phyloP scores from a whole-genome alignment of 2,113 vertebrate species.

The Vicugna pacos region DNA sequence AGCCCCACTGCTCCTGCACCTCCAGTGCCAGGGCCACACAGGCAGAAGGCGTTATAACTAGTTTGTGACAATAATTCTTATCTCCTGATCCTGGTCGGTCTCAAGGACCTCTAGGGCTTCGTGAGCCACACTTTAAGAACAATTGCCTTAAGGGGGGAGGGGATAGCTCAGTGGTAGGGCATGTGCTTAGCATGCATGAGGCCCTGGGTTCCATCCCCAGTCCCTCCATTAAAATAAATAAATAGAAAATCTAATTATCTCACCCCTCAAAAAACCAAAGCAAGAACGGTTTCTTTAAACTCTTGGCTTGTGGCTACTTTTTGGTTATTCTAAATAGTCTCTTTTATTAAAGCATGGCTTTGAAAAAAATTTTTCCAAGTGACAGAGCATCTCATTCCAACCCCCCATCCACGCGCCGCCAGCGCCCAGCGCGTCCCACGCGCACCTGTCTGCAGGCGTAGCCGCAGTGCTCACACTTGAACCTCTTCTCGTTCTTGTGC shows the following conservation, averaged over 20 bases:
- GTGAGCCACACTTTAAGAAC: fast-evolving
- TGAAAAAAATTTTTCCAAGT: neutral
- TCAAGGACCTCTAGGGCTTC: neutral
- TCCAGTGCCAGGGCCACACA: fast-evolving
- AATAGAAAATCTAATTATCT: too few relatives aligned
- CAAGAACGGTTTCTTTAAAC: fast-evolving
- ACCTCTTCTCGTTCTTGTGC: conserved; percentile 78
- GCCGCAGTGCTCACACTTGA: conserved; percentile 78
- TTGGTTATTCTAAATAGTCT: neutral
- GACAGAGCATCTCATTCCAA: fast-evolving
- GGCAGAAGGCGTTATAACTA: fast-evolving
- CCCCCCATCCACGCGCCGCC: fast-evolving
- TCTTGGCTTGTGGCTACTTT: neutral
- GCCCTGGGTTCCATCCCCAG: too few relatives aligned
- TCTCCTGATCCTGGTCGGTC: fast-evolving
- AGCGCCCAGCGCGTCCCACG: too few relatives aligned
- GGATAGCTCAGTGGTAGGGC: too few relatives aligned
- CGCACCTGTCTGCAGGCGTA: conserved; percentile 82
- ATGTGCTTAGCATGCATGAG: too few relatives aligned
- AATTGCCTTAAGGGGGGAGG: neutral
- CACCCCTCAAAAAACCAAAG: too few relatives aligned
- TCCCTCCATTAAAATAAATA: too few relatives aligned
- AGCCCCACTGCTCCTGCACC: fast-evolving
- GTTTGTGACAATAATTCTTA: fast-evolving
- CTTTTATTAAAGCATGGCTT: too few relatives aligned